Base-by-base conservation (phyloP, 53 echinoderm and acorn worm genomes). In the Stichopus horrens region DNA sequence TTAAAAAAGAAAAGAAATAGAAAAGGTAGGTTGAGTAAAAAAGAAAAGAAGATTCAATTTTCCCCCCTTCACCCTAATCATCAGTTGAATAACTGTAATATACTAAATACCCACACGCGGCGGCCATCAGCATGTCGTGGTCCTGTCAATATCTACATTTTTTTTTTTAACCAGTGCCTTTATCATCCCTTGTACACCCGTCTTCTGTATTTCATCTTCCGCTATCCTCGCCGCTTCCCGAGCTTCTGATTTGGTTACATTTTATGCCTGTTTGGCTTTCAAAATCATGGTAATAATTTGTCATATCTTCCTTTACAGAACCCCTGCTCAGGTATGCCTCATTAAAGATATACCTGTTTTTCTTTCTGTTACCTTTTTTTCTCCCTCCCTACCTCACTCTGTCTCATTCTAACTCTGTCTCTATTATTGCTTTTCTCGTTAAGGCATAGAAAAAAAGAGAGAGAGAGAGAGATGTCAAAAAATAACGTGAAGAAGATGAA, bases 41-140 rank as follows among this genome's bases (percentile, higher is more conserved):
- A 75, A 37, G 52, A 37, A 37, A 75, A 75, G 53, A 80, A 80
- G 56, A 80, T 80, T 80, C 57, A 80, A 80, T 80, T 80, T 80
- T 80, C 19, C 53, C 79, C 14, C 22, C 80, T 80, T 11, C 14
- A 55, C 56, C 68, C 19, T 68, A 68, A 56, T 80, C 20, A 80
- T 57, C 58, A 80, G 80, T 19, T 58, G 58, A 55, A 80, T 80
- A 80, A 80, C 80, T 80, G 80, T 80, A 55, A 80, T 68, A 80
- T 80, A 57, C 56, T 80, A 80, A 80, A 80, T 80, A 80, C 80
- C 80, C 13, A 80, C 80, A 80, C 80, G 80, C 56, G 80, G 80
- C 56, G 80, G 58, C 80, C 80, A 58, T 80, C 80, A 58, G 56
- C 19, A 21, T 80, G 80, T 80, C 80, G 57, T 16, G 19, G 58